These are phyloP conservation scores for Sternotherus odoratus DNA, from an alignment of 2,797 vertebrate genomes.

Conservation along the genomic window DNA sequence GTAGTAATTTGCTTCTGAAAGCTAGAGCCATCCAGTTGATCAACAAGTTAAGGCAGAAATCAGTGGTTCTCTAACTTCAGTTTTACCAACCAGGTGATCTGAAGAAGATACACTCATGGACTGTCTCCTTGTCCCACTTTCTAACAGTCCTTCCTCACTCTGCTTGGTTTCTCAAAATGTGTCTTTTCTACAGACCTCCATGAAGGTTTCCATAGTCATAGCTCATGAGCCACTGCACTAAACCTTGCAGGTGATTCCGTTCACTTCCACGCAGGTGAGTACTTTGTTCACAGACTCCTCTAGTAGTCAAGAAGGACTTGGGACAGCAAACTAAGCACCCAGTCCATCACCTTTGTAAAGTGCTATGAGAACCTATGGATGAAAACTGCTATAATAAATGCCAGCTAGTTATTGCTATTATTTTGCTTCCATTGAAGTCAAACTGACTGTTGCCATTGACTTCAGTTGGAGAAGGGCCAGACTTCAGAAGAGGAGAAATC, in stretches of 20 bases:
- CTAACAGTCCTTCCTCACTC: not conserved
- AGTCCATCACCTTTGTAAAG: not conserved
- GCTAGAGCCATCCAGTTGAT: not conserved
- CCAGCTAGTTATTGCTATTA: not conserved
- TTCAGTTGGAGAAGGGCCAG: not conserved
- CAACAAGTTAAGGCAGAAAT: not conserved
- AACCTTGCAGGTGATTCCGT: not conserved
- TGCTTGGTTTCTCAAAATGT: not conserved
- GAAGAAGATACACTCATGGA: not conserved
- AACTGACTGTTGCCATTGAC: not conserved
- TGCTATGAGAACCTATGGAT: not conserved
- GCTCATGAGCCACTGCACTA: not conserved
- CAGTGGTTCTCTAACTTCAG: not conserved
- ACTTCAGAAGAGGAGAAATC: not conserved
- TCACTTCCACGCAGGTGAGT: not conserved
- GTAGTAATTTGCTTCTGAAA: constrained; percentile 27
- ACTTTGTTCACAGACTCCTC: not conserved
- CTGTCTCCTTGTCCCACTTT: not conserved
- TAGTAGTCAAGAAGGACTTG: not conserved
- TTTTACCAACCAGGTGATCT: not conserved
- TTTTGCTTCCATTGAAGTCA: not conserved
- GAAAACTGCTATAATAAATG: not conserved
- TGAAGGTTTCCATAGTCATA: not conserved
- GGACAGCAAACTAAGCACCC: not conserved
- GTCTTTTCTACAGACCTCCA: not conserved